A percentile compares a stretch with the other conserved stretches of the same genome.
phyloP scores from a whole-genome alignment of 2,113 vertebrate species.

The Shinisaurus crocodilurus region DNA sequence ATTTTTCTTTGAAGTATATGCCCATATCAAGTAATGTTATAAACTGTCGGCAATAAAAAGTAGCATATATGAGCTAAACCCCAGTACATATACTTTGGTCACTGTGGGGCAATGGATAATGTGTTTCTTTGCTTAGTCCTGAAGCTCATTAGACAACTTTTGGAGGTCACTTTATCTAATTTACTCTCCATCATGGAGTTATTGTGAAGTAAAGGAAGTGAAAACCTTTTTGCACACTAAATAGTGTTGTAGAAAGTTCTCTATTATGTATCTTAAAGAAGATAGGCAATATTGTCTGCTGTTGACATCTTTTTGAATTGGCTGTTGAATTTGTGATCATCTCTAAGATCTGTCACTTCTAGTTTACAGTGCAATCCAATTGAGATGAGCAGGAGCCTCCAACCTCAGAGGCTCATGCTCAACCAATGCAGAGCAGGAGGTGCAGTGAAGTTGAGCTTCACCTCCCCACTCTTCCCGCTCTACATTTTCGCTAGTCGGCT shows the following conservation, averaged over 20 bases:
- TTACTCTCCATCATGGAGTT: neutral
- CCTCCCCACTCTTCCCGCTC: too few relatives aligned
- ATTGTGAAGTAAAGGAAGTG: neutral
- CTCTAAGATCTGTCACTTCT: neutral
- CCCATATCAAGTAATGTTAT: neutral
- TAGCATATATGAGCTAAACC: neutral
- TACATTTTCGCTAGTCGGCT: too few relatives aligned
- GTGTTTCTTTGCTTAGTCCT: neutral
- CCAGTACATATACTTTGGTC: neutral
- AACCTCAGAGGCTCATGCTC: too few relatives aligned
- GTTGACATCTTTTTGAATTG: neutral
- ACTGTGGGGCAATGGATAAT: neutral
- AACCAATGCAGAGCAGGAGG: too few relatives aligned
- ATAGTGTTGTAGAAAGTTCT: too few relatives aligned
- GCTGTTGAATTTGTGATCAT: neutral
- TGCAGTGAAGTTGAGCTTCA: too few relatives aligned
- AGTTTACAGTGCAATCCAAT: neutral
- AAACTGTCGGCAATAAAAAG: neutral
- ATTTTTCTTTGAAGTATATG: slow-evolving; percentile 15
- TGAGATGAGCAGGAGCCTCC: too few relatives aligned
- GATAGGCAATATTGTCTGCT: neutral
- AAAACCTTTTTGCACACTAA: neutral
- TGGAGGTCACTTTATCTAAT: neutral
- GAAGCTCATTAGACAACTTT: neutral
- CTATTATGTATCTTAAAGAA: neutral